Conservation (phyloP, 2,888 invertebrate species). For the Elmis aenea region DNA sequence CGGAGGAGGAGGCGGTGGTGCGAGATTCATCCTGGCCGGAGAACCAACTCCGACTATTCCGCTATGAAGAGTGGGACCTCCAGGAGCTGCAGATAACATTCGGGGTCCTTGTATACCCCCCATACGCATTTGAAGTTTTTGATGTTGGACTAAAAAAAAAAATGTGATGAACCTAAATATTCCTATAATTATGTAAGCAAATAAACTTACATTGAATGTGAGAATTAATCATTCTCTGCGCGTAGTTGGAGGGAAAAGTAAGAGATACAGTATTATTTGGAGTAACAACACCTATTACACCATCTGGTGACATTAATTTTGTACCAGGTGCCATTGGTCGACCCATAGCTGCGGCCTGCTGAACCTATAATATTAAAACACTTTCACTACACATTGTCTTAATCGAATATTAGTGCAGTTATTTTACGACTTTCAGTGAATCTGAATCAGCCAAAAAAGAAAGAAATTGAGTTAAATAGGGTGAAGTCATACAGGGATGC, state of each 20-base stretch:
- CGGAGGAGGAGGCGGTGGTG: constrained; percentile 62
- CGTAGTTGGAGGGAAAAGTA: constrained; percentile 50
- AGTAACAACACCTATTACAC: constrained; percentile 61
- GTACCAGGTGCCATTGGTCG: constrained; percentile 55
- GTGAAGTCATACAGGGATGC: too few species aligned
- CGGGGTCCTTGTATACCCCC: constrained; percentile 32
- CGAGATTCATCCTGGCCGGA: constrained; percentile 21
- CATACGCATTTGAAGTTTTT: constrained; percentile 43
- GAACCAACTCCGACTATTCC: constrained; percentile 24
- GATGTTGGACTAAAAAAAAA: constrained; percentile 39
- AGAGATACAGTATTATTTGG: constrained; percentile 58
- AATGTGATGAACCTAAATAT: too few species aligned
- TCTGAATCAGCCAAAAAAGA: too few species aligned
- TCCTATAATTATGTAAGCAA: too few species aligned
- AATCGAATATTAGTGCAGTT: too few species aligned
- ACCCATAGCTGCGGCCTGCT: constrained; percentile 59
- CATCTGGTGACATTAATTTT: constrained; percentile 55
- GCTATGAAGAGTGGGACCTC: constrained; percentile 11
- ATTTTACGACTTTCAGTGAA: too few species aligned
- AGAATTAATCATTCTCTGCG: constrained; percentile 35
- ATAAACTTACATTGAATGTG: constrained; percentile 38
- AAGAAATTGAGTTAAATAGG: too few species aligned
- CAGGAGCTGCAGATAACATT: constrained; percentile 27
- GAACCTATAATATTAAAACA: constrained; percentile 58
- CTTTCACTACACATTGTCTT: too few species aligned